These are phyloP conservation scores for Luperina nickerlii DNA, from an alignment of 2,888 invertebrate species.

Conservation along the genomic window DNA sequence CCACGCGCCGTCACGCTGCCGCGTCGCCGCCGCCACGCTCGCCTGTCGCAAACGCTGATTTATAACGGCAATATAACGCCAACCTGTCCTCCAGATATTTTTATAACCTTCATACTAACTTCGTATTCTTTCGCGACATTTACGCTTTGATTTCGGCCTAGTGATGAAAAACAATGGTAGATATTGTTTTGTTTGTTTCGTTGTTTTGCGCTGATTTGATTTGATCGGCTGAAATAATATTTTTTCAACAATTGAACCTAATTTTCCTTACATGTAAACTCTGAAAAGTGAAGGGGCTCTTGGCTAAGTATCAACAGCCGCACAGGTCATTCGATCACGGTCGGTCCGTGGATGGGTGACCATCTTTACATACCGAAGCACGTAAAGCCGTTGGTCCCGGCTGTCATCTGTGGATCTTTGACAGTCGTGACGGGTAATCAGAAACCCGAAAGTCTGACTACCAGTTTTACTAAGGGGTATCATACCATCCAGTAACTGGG, in stretches of 20 bases:
- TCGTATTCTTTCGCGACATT: conserved; percentile 76
- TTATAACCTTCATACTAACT: conserved; percentile 84
- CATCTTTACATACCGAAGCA: neutral
- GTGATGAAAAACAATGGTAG: conserved; percentile 60
- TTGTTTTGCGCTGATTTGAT: conserved; percentile 17
- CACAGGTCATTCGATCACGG: neutral
- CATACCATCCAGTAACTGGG: too few relatives aligned
- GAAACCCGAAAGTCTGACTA: neutral
- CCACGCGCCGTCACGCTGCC: conserved; percentile 73
- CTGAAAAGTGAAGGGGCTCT: too few relatives aligned
- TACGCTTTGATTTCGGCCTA: conserved; percentile 73
- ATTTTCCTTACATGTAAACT: neutral
- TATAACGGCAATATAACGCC: conserved; percentile 89
- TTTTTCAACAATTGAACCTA: neutral
- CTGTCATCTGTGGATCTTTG: neutral
- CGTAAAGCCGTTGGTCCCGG: neutral
- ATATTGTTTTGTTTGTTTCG: conserved; percentile 45
- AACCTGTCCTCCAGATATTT: conserved; percentile 88
- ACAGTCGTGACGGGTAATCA: neutral
- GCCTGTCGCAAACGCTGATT: conserved; percentile 84
- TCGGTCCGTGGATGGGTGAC: neutral
- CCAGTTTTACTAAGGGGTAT: neutral
- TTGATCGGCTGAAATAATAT: neutral
- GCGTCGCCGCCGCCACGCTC: conserved; percentile 74
- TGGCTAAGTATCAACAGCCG: neutral